Evolutionary conservation across 2,113 vertebrate species (phyloP).

Genomic region (Rhegmatorhina hoffmannsi): DNA sequence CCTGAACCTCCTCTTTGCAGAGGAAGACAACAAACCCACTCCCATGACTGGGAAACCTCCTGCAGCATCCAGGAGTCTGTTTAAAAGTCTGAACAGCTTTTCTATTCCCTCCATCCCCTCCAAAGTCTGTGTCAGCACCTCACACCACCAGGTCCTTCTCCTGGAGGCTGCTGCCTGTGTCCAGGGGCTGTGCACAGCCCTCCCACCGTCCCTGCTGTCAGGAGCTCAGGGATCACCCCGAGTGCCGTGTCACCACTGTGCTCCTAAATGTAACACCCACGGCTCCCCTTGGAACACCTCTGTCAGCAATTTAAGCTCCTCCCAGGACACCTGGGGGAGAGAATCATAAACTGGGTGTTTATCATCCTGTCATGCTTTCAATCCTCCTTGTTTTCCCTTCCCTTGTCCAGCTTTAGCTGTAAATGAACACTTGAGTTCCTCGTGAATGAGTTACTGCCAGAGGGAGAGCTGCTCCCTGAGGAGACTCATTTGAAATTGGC

Average conservation of each 20-base stretch:
- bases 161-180: background rate
- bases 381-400: background rate
- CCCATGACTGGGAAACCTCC: background rate
- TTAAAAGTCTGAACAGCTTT: background rate
- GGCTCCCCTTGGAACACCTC: background rate
- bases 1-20: background rate
- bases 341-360: background rate
- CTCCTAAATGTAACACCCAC: background rate
- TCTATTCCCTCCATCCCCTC: background rate
- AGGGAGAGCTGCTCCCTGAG: background rate
- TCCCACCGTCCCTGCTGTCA: background rate
- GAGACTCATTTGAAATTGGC: background rate
- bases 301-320: background rate
- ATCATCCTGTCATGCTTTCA: background rate
- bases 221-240: background rate
- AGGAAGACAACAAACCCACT: background rate
- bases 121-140: background rate
- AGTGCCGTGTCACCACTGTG: background rate
- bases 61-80: background rate
- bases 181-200: background rate
- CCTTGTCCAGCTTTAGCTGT: background rate
- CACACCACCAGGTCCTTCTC: background rate
- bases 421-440: background rate
- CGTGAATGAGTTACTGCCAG: background rate
- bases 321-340: background rate